Base-by-base conservation (phyloP, 1,140 invertebrate species). In the Globodera rostochiensis region DNA sequence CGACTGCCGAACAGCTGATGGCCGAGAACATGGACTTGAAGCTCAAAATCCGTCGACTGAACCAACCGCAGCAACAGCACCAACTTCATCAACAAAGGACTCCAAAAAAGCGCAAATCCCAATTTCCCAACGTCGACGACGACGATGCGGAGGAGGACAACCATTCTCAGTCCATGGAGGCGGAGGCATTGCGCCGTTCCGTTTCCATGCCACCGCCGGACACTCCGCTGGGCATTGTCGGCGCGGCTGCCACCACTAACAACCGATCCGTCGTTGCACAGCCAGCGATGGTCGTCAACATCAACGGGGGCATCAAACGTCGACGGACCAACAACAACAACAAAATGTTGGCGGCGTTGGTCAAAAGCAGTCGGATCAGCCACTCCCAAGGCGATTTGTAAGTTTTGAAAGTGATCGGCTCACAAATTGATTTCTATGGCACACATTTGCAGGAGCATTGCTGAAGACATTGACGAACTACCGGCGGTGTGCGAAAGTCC, bases 191-290 rank as follows among this genome's bases (percentile, higher is more conserved):
- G 0, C 76, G 76, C 47, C 76, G 76, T 69, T 77, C 76, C 9
- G 36, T 77, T 19, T 77, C 76, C 21, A 64, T 77, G 60, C 76
- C 76, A 45, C 76, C 76, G 64, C 60, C 64, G 64, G 76, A 77
- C n/a, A 69, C 69, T 69, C 76, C 76, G 47, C 45, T 45, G 45
- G 47, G 25, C 64, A 64, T 60, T 15, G 21, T 77, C 47, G 19
- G 49, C 60, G 67, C n/a, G n/a, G 19, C n/a, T 5, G 7, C 64
- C 15, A 46, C 76, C 36, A 45, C 0, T 36, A 45, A 57, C 6
- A 19, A 21, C 36, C 66, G 36, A 53, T 6, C 57, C 57, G 50
- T 15, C 15, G 0, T 45, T 64, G 15, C 57, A 64, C 57, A 15
- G 2, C 57, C 11, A 15, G 2, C 57, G 19, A 1, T 64, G 57